Base-by-base conservation (phyloP, 1,140 invertebrate genomes). In the Danaus plexippus region DNA sequence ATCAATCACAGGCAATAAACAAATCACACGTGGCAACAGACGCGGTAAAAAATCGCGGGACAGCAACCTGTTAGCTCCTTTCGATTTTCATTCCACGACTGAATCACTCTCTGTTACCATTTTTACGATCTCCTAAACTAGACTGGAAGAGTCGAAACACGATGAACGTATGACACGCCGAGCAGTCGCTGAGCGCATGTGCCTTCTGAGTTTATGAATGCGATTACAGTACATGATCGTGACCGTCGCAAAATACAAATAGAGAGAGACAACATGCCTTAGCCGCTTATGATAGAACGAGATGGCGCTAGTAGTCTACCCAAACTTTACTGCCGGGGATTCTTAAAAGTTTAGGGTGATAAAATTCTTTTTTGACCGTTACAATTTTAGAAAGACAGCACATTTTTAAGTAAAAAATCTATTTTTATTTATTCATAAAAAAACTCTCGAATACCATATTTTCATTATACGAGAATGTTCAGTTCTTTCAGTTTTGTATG, bases 81-180 rank as follows among this genome's bases (percentile, higher is more conserved):
- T 12, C 13, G 43, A 51, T 57, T 48, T 59, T 56, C 13, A 50
- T 57, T 71, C 80, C 64, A 73, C 69, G 68, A 73, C 71, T 77
- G 74, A 76, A 56, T 75, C 74, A 79, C 73, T 83, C 78, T 80
- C 64, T 67, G 73, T 79, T 66, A 82, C 62, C 77, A 83, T 80
- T 78, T 81, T 85, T 80, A 83, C 71, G 69, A 73, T 68, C 69
- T 64, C 61, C 67, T 50, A 70, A 78, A 71, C 71, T 76, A 67
- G 69, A 77, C 75, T 71, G 63, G 60, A 63, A 61, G 62, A 73
- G 53, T 59, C 41, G 53, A 54, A 45, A 42, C 66, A 55, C 63
- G 63, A 47, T 58, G 52, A 64, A 53, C 49, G 49, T 65, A 51
- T 47, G 32, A 69, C 63, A 54, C 69, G 67, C 54, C 67, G 66